Base-by-base conservation (phyloP, 2,888 invertebrate species). In the Cristatella mucedo region DNA sequence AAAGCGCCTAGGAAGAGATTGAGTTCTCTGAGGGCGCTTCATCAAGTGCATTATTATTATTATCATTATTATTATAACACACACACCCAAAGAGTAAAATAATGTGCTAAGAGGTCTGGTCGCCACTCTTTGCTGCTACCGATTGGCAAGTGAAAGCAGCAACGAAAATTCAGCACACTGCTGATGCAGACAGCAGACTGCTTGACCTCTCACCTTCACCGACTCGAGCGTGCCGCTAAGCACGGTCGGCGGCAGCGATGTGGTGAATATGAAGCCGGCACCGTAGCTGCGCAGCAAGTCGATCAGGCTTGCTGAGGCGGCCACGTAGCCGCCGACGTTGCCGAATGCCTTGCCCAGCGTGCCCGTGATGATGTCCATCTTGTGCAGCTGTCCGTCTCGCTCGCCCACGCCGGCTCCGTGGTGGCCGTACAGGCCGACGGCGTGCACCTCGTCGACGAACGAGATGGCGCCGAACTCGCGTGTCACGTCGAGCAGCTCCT, bases 371-470 rank as follows among this genome's bases (percentile, higher is more conserved):
- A 93, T 84, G 60, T 95, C 93, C 76, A 93, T 70, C 49, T 69
- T 57, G 45, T 70, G 53, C 53, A 85, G 70, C 7, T 82, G 73
- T 16, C 77, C 76, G 53, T 93, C 83, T 43, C 83, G 73, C 63
- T 93, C 89, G 1, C 83, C 91, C 20, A 95, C 80, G 0, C 93
- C 93, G 38, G 89, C 91, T 11, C 93, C 93, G 54, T 80, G 77
- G 41, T 80, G 71, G 0, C 93, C 93, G 61, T 95, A 95, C 38
- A 95, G 68, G 0, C 93, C 93, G 2, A 95, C 93, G 1, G 93
- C 93, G 64, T 95, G 93, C 1, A 95, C 93, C 68, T 95, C 93
- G 59, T 95, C 93, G 16, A 93, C 80, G 68, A 87, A 95, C 0
- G 89, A 87, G 43, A 93, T 68, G 4, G 87, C 91, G 20, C 91